phyloP scores from a whole-genome alignment of 1,140 invertebrate species.

The Stenopsyche tienmushanensis region DNA sequence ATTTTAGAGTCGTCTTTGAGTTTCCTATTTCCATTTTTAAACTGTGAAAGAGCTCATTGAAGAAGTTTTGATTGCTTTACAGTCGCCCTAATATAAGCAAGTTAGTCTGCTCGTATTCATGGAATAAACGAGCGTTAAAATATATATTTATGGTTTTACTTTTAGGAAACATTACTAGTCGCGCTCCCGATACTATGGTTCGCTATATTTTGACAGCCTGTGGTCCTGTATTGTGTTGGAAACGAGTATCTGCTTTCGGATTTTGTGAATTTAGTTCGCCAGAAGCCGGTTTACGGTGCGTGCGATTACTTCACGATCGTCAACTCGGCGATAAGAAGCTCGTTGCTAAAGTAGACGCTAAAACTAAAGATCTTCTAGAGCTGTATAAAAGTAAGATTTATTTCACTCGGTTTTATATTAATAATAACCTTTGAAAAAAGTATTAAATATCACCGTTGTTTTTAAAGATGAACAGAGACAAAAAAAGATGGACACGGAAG shows the following conservation, averaged over 20 bases:
- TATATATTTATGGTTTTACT: constrained; percentile 29
- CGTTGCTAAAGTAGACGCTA: constrained; percentile 96
- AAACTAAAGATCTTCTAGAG: constrained; percentile 91
- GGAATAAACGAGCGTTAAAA: too few relatives aligned
- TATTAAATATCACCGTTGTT: too few relatives aligned
- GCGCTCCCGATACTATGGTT: constrained; percentile 93
- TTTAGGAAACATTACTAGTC: constrained; percentile 92
- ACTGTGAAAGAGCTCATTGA: too few relatives aligned
- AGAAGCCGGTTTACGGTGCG: constrained; percentile 91
- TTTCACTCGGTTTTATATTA: too few relatives aligned
- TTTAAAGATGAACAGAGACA: constrained; percentile 34
- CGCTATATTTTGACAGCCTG: constrained; percentile 86
- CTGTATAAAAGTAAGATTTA: constrained; percentile 80
- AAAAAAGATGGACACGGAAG: constrained; percentile 49
- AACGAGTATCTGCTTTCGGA: constrained; percentile 96
- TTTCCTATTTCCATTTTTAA: too few relatives aligned
- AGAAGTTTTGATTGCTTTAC: too few relatives aligned
- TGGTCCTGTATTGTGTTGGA: constrained; percentile 95
- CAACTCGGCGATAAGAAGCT: constrained; percentile 91
- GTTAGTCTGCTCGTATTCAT: too few relatives aligned
- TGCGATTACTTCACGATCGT: constrained; percentile 91
- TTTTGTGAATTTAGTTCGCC: constrained; percentile 96
- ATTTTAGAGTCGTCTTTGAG: too few relatives aligned
- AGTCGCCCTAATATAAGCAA: too few relatives aligned
- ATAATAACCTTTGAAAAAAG: too few relatives aligned